Conservation (phyloP, 2,888 invertebrate species). For the Allophyes oxyacanthae region DNA sequence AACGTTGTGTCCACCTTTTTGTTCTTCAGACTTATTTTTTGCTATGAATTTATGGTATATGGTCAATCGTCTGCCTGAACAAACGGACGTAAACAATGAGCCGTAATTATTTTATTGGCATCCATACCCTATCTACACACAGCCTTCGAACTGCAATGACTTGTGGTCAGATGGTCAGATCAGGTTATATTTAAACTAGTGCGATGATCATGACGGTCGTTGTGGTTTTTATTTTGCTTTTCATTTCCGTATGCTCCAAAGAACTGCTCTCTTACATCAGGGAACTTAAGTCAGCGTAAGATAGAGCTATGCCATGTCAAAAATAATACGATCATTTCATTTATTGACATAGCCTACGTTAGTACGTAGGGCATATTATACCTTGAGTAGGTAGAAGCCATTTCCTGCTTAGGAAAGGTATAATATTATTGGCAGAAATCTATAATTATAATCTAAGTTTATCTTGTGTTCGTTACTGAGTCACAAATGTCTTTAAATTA, state of each 20-base stretch:
- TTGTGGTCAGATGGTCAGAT: slow-evolving; percentile 55
- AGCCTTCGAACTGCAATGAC: slow-evolving; percentile 38
- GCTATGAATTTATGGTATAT: too few species aligned
- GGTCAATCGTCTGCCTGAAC: background rate
- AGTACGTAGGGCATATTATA: too few species aligned
- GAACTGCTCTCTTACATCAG: background rate
- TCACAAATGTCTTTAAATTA: slow-evolving; percentile 2
- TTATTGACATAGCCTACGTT: too few species aligned
- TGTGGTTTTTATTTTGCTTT: slow-evolving; percentile 37
- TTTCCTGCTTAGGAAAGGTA: too few species aligned
- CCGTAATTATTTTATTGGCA: slow-evolving; percentile 24
- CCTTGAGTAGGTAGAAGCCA: too few species aligned
- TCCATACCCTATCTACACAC: slow-evolving; percentile 7
- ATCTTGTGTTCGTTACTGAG: background rate
- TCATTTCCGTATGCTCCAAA: slow-evolving; percentile 24
- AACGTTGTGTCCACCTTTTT: too few species aligned
- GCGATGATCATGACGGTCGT: slow-evolving; percentile 7
- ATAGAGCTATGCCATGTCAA: too few species aligned
- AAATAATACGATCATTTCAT: too few species aligned
- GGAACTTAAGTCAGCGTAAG: too few species aligned
- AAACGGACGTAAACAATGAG: slow-evolving; percentile 16
- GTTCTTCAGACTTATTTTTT: too few species aligned
- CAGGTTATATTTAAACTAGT: slow-evolving; percentile 41
- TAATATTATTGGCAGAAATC: too few species aligned
- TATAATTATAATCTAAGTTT: background rate